phyloP scores from a whole-genome alignment of 2,888 invertebrate genomes.

The Coremacera marginata region DNA sequence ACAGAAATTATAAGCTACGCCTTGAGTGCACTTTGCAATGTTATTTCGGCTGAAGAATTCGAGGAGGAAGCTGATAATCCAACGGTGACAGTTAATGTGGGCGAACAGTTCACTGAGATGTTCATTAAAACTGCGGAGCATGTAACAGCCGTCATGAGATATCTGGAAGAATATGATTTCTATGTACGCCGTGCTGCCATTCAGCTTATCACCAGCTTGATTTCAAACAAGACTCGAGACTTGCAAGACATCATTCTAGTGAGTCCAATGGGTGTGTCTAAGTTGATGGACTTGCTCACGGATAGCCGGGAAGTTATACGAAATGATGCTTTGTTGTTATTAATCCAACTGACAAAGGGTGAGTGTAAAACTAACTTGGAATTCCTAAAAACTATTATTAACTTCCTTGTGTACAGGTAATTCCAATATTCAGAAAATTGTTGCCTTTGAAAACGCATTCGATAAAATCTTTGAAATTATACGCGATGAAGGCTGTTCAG shows the following conservation, averaged over 20 bases:
- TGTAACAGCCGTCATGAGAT: conserved; percentile 82
- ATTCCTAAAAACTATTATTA: neutral
- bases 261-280: conserved; percentile 97
- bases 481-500: conserved; percentile 88
- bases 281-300: conserved; percentile 94
- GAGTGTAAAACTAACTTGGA: neutral
- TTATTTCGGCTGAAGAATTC: conserved; percentile 84
- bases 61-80: conserved; percentile 84
- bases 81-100: conserved; percentile 78
- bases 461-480: conserved; percentile 95
- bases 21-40: conserved; percentile 91
- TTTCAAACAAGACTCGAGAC: conserved; percentile 87
- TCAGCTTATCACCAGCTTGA: conserved; percentile 86
- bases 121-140: conserved; percentile 92
- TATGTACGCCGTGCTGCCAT: conserved; percentile 92
- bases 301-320: conserved; percentile 96
- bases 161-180: conserved; percentile 96
- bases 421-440: conserved; percentile 98
- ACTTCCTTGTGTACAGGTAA: no score
- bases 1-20: conserved; percentile 93
- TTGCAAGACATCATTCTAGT: conserved; percentile 89
- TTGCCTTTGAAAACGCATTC: conserved; percentile 99
- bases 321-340: conserved; percentile 91
- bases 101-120: conserved; percentile 97
- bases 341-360: conserved; percentile 87